Evolutionary conservation across 2,888 invertebrate genomes (phyloP).

Genomic region (Hypsopygia costalis): DNA sequence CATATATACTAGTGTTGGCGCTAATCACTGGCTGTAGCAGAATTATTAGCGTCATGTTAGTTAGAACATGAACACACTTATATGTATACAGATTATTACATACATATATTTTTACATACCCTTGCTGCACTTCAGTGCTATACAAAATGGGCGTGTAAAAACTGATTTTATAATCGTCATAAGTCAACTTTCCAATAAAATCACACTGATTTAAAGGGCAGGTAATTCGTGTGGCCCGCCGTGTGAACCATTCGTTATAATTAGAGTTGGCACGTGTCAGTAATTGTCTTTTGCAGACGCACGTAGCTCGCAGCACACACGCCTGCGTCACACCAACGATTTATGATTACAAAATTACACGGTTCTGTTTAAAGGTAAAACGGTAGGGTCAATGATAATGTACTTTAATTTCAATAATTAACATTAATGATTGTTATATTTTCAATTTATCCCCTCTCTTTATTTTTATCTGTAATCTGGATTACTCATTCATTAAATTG

Average conservation of each 20-base stretch:
- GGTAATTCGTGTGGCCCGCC: constrained; percentile 31
- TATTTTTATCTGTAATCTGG: background rate
- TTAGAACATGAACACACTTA: too few species aligned
- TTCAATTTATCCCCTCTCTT: background rate
- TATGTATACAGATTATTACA: too few species aligned
- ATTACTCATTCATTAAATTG: too few species aligned
- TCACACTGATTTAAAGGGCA: constrained; percentile 28
- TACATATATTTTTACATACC: too few species aligned
- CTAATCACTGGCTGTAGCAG: too few species aligned
- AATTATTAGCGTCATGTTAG: too few species aligned
- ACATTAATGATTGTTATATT: constrained; percentile 14
- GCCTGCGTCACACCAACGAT: constrained; percentile 26
- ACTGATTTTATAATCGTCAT: too few species aligned
- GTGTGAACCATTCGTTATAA: constrained; percentile 39
- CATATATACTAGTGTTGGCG: too few species aligned
- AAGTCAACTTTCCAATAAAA: constrained; percentile 7
- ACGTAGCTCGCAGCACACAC: constrained; percentile 24
- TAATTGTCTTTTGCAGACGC: constrained; percentile 52
- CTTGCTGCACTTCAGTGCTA: too few species aligned
- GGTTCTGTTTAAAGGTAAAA: constrained; percentile 40
- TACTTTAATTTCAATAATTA: constrained; percentile 13
- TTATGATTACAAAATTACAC: constrained; percentile 55
- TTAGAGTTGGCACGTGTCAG: constrained; percentile 56
- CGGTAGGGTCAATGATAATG: constrained; percentile 15
- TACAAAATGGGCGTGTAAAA: too few species aligned